Evolutionary conservation across 2,888 invertebrate genomes (phyloP), one percentile per base, ranked within the genome.

Genomic region (Drosophila birchii): DNA sequence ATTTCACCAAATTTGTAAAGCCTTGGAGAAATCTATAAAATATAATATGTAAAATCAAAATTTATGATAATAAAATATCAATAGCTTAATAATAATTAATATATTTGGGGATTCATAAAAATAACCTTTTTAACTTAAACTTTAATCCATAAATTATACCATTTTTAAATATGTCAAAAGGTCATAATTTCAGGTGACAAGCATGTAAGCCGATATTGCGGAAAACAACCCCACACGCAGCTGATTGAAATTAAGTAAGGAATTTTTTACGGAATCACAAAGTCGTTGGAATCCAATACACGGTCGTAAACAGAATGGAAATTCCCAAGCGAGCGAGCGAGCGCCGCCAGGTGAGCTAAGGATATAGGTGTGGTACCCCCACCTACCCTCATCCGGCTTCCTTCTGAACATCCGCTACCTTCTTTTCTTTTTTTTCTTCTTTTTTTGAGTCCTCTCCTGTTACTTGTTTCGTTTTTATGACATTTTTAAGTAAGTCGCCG

Each of bases 401-500:
- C 51, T 36, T 6, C 23, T 1, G 11, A 34, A 36, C 51, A 36
- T 53, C 51, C 51, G 34, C 36, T 36, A 2, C 11, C n/a, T 12
- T 14, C n/a, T 44, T 44, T 12, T 36, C 5, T 34, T 12, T 59
- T 60, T 12, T 18, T 45, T 60, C n/a, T n/a, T n/a, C n/a, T 16
- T 23, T 43, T 20, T 44, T 45, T 47, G 12, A 47, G 47, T 29
- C 41, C 64, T 38, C 56, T 56, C 49, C 41, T 11, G 68, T 49
- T 56, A 74, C 73, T 86, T 83, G 75, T 75, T 79, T 72, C 57
- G 72, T 56, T 83, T 83, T 83, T 86, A 83, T 81, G 85, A 81
- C 85, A 81, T 73, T 83, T 86, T 83, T 84, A 83, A 83, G 87
- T 86, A 83, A 83, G 85, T 83, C 87, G 68, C 80, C 76, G 66